Evolutionary conservation across 2,113 vertebrate genomes (phyloP), one percentile per base, ranked within the genome.

Genomic region (Mola mola): DNA sequence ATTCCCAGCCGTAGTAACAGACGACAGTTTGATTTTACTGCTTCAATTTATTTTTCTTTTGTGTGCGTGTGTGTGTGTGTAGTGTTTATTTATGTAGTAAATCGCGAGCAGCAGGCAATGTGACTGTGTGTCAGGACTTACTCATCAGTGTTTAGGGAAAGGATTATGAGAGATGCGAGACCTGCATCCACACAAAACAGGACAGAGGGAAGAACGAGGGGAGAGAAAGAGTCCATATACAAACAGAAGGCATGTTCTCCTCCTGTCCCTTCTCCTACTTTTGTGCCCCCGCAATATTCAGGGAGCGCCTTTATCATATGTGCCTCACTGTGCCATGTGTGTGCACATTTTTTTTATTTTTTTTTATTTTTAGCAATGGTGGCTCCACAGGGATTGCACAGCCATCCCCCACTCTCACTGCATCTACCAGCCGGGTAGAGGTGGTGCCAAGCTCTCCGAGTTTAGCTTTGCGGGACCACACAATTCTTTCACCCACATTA

Each of bases 111-210:
- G 88, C 71, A 67, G 70, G 65, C 66, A 60, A 26, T 75, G 66
- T 62, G 53, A 48, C 75, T 43, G 73, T 75, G 80, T 88, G 87
- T 90, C 88, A 87, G 78, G 83, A 88, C 82, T 84, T 78, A 77
- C 83, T 81, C 75, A 80, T 79, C 49, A 16, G 72, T 88, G 86
- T 90, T 91, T 90, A 87, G 76, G 79, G 83, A 87, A 69, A 55
- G 78, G 84, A 89, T 92, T 91, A 90, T 49, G 72, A 83, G 81
- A 61, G 81, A 83, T 84, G 79, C 80, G 80, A 84, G 79, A 78
- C 44, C 66, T 33, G 75, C 66, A 75, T 69, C 70, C 56, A 72
- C 69, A 81, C 75, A 72, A 51, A 83, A 75, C 68, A 59, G 47
- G 66, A 75, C 48, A 66, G 75, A 57, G 70, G 60, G 43, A 57